Percentiles rank a stretch among this genome's conserved stretches.
Evolutionary conservation across 2,113 vertebrate genomes (phyloP).

Genomic region (Ameiurus melas): DNA sequence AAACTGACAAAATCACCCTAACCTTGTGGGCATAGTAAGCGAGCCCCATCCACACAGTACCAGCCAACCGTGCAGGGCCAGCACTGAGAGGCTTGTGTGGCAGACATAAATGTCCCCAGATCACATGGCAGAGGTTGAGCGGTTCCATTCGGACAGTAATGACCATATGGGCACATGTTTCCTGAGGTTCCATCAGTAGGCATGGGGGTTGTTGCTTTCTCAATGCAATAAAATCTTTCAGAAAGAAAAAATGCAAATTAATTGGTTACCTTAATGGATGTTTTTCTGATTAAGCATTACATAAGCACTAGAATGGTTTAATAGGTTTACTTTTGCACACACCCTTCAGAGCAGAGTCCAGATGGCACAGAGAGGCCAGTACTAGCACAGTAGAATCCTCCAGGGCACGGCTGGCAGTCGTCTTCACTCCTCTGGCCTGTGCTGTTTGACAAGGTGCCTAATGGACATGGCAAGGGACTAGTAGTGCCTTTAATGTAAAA

Average conservation of each 20-base stretch:
- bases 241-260: background rate
- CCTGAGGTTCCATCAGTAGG: conserved; percentile 72
- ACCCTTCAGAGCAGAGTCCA: conserved; percentile 79
- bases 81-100: conserved; percentile 71
- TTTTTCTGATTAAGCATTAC: background rate
- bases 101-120: conserved; percentile 74
- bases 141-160: conserved; percentile 78
- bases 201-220: conserved; percentile 62
- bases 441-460: conserved; percentile 78
- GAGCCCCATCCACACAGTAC: conserved; percentile 75
- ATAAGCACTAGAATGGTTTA: background rate
- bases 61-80: conserved; percentile 78
- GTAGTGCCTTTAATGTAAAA: conserved; percentile 70
- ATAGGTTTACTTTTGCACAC: conserved; percentile 22
- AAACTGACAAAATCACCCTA: conserved; percentile 49
- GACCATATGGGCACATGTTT: conserved; percentile 71
- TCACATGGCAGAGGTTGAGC: conserved; percentile 68
- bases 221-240: conserved; percentile 71
- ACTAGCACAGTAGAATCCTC: conserved; percentile 74
- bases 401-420: conserved; percentile 75
- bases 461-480: conserved; percentile 72
- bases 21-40: conserved; percentile 82
- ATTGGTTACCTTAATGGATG: background rate
- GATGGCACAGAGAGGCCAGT: conserved; percentile 68
- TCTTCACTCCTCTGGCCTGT: conserved; percentile 67